Conservation (phyloP, 2,888 invertebrate genomes). For the Tubulanus polymorphus region DNA sequence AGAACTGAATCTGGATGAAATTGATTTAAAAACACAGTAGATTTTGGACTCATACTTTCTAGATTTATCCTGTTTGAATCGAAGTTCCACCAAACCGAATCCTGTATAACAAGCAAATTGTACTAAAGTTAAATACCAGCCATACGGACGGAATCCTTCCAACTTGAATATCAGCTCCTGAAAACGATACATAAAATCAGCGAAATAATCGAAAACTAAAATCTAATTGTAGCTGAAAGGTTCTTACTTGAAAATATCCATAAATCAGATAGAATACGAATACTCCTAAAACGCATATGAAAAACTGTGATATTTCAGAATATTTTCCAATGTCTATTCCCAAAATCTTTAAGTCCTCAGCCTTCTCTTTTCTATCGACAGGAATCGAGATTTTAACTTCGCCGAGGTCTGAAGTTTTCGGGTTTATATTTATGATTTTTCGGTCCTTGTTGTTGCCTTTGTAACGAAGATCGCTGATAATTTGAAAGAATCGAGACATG, state of each 20-base stretch:
- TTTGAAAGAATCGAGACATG: too few species aligned
- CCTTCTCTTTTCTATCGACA: not conserved
- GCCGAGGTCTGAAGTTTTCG: not conserved
- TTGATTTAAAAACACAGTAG: too few species aligned
- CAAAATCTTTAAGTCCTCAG: constrained; percentile 56
- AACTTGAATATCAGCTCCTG: constrained; percentile 85
- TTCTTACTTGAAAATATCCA: constrained; percentile 70
- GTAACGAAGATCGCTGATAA: too few species aligned
- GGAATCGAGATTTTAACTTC: not conserved
- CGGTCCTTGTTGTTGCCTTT: too few species aligned
- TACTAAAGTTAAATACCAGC: constrained; percentile 86
- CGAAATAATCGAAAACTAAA: too few species aligned
- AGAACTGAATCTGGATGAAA: too few species aligned
- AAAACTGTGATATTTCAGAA: constrained; percentile 67
- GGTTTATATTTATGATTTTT: too few species aligned
- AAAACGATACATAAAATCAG: constrained; percentile 9
- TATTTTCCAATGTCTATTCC: constrained; percentile 70
- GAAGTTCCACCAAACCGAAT: constrained; percentile 74
- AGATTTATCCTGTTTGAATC: constrained; percentile 59
- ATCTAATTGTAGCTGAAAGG: not conserved
- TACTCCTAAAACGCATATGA: constrained; percentile 72
- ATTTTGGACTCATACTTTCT: too few species aligned
- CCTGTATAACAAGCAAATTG: constrained; percentile 83
- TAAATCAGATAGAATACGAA: constrained; percentile 85
- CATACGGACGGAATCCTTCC: constrained; percentile 83